phyloP scores from a whole-genome alignment of 1,140 invertebrate species.

The Mactra quadrangularis region DNA sequence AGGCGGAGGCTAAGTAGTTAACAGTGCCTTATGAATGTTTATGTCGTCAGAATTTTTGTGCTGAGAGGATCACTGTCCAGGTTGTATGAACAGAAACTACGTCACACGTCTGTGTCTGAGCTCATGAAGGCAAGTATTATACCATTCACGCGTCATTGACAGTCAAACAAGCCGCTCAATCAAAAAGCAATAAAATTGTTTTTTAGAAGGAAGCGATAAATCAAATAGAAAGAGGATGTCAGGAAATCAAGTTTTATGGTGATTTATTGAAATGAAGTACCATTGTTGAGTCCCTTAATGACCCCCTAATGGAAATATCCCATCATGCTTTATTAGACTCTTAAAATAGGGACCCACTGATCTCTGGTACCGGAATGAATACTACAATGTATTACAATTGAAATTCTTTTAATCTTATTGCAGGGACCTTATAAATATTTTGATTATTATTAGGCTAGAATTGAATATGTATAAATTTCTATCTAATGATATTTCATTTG shows the following conservation, averaged over 20 bases:
- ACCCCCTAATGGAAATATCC: constrained; percentile 47
- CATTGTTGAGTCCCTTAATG: constrained; percentile 44
- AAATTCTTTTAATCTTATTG: too few relatives aligned
- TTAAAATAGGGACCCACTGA: constrained; percentile 7
- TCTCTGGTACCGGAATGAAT: too few relatives aligned
- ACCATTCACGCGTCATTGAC: neutral
- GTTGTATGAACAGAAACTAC: too few relatives aligned
- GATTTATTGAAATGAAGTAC: constrained; percentile 50
- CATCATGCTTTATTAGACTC: constrained; percentile 22
- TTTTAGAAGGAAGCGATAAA: constrained; percentile 28
- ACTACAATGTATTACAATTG: too few relatives aligned
- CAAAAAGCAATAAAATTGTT: constrained; percentile 36
- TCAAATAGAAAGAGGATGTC: constrained; percentile 10
- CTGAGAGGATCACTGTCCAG: too few relatives aligned
- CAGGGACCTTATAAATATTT: constrained; percentile 1
- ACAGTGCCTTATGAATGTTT: too few relatives aligned
- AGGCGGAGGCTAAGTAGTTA: too few relatives aligned
- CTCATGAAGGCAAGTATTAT: too few relatives aligned
- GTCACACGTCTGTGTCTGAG: too few relatives aligned
- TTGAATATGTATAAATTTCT: too few relatives aligned
- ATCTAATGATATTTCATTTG: too few relatives aligned
- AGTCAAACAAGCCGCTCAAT: neutral
- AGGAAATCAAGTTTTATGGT: constrained; percentile 5
- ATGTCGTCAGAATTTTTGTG: too few relatives aligned
- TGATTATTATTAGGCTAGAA: constrained; percentile 19